Evolutionary conservation across 2,113 vertebrate species (phyloP).

Genomic region (Rhinolophus sinicus): DNA sequence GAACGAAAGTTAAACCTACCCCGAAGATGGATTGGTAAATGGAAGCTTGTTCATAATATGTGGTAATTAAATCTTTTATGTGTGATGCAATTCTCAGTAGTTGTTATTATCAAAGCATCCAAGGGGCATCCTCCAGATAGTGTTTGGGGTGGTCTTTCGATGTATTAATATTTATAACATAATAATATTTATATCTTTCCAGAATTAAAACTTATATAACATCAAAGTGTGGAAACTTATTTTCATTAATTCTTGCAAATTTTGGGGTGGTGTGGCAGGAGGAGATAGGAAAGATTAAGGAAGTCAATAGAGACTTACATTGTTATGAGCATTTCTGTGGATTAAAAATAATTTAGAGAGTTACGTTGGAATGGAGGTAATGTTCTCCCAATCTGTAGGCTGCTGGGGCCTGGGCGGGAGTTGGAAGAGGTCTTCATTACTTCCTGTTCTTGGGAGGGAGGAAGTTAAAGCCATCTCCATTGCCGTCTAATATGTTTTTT

Average conservation of each 20-base stretch:
- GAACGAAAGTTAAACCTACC: background rate
- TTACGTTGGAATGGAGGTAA: background rate
- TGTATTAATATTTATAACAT: conserved; percentile 23
- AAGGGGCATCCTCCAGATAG: background rate
- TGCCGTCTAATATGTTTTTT: background rate
- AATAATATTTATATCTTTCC: background rate
- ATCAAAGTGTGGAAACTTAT: background rate
- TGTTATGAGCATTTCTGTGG: background rate
- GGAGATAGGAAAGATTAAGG: background rate
- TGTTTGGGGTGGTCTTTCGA: conserved; percentile 22
- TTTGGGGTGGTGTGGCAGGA: background rate
- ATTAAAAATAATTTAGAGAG: background rate
- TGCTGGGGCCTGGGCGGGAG: background rate
- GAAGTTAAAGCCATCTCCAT: background rate
- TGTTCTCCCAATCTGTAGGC: background rate
- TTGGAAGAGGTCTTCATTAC: background rate
- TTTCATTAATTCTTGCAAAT: conserved; percentile 4
- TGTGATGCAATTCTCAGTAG: background rate
- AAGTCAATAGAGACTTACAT: background rate
- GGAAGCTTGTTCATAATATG: background rate
- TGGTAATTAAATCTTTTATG: background rate
- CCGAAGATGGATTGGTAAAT: background rate
- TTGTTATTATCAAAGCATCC: background rate
- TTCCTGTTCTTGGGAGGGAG: background rate
- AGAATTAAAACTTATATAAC: background rate